Evolutionary conservation across 2,888 invertebrate genomes (phyloP).

Genomic region (Xylophagus ater): DNA sequence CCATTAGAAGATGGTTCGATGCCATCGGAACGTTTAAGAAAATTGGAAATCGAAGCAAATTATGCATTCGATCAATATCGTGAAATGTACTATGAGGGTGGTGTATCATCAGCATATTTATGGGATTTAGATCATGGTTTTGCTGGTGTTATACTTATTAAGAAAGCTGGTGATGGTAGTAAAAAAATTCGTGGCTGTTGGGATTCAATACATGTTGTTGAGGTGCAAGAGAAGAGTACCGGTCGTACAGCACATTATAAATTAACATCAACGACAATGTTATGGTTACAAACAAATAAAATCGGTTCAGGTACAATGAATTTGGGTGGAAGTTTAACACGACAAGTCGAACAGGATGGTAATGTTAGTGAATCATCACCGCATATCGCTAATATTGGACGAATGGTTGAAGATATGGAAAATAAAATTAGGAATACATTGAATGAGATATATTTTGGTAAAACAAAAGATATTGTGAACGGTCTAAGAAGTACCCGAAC

Average conservation of each 20-base stretch:
- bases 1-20: conserved; percentile 96
- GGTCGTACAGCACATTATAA: conserved; percentile 95
- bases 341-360: conserved; percentile 91
- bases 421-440: conserved; percentile 97
- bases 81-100: conserved; percentile 99
- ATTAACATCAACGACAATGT: conserved; percentile 96
- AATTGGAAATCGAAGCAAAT: conserved; percentile 95
- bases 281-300: conserved; percentile 98
- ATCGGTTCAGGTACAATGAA: conserved; percentile 97
- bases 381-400: conserved; percentile 97
- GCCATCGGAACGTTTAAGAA: conserved; percentile 92
- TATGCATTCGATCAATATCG: conserved; percentile 97
- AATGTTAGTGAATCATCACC: conserved; percentile 86
- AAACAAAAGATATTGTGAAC: conserved; percentile 96
- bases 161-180: conserved; percentile 97
- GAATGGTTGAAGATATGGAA: conserved; percentile 99
- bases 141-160: conserved; percentile 95
- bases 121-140: conserved; percentile 99
- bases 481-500: conserved; percentile 76
- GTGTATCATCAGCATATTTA: conserved; percentile 96
- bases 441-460: conserved; percentile 98
- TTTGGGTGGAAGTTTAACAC: conserved; percentile 92
- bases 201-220: conserved; percentile 99
- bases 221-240: conserved; percentile 92
- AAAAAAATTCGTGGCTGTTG: conserved; percentile 99